Base-by-base conservation (phyloP, 2,888 invertebrate genomes). In the Plagiodera versicolora region DNA sequence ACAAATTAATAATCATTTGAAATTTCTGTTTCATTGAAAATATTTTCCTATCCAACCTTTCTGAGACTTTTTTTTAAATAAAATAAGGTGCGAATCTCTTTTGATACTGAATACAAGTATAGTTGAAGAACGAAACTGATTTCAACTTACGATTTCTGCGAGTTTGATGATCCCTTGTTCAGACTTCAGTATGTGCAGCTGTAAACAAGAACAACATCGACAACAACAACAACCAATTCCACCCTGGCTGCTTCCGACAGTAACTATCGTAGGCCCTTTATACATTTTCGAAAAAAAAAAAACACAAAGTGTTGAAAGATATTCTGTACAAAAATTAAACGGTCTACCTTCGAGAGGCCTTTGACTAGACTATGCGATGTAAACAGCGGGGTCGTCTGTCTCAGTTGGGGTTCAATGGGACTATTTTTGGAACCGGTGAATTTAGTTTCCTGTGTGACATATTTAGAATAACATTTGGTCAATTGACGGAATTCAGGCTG, bases 171-270 rank as follows among this genome's bases (percentile, higher is more conserved):
- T 76, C 16, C 94, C 94, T 35, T 88, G 86, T 67, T 87, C 84
- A 0, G 89, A 86, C 47, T 86, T 87, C 11, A 93, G 80, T 77
- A 92, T 91, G 45, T 87, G 87, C 55, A 92, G 83, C 77, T 93
- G 89, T 58, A 94, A 80, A 75, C 93, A 93, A 16, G 91, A 89
- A 74, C 90, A 92, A 73, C 92, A 88, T 61, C 87, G 82, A 74
- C 89, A 90, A 75, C 90, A 91, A 74, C 91, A 87, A 72, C 86
- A 86, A 62, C 89, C 82, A 51, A 90, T 88, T 44, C 82, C 71
- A 48, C 62, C 50, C 8, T 52, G 47, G 14, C 65, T 64, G 35
- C 59, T 56, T 8, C 50, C 60, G 17, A 70, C 61, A 19, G 64
- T 64, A 28, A 70, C 65, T 24, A 70, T 61, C 1, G 67, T 67